Conservation (phyloP, 30 jellyfish, hydroid and myxozoan genomes). For the Pseudorhiza aurosa region DNA sequence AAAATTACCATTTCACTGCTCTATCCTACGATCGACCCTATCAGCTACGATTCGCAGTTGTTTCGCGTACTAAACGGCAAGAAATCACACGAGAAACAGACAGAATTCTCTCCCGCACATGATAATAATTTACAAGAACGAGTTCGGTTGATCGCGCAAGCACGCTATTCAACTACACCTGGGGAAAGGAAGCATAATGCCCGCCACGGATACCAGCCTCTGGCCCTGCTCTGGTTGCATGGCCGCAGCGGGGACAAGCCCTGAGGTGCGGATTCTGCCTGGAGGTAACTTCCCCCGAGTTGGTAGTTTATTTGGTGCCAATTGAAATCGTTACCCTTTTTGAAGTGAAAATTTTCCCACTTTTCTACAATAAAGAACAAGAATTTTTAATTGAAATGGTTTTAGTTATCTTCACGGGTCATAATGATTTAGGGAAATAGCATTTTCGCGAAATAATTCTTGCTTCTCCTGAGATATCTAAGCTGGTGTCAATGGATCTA, state of each 20-base stretch:
- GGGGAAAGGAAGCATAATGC: constrained; percentile 50
- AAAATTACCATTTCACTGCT: constrained; percentile 48
- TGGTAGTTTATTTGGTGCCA: too few relatives aligned
- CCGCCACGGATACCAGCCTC: constrained; percentile 11
- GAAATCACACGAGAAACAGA: background rate
- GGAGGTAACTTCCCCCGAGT: too few relatives aligned
- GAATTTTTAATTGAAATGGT: too few relatives aligned
- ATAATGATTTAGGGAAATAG: too few relatives aligned
- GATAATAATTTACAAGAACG: constrained; percentile 32
- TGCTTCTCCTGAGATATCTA: too few relatives aligned
- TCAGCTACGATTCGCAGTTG: constrained; percentile 3
- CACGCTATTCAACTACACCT: constrained; percentile 81
- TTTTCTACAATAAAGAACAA: too few relatives aligned
- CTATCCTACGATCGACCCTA: background rate
- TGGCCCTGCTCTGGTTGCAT: constrained; percentile 3
- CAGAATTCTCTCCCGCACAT: constrained; percentile 22
- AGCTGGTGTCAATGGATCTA: too few relatives aligned
- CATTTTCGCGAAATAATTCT: too few relatives aligned
- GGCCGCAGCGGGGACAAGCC: background rate
- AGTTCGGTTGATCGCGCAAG: constrained; percentile 68
- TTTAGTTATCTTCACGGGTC: too few relatives aligned
- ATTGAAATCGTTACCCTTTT: too few relatives aligned
- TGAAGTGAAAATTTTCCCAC: too few relatives aligned
- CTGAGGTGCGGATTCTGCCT: background rate
- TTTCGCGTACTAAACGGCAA: constrained; percentile 2